Evolutionary conservation across 2,113 vertebrate species (phyloP), one percentile per base, ranked within the genome.

Genomic region (Pheucticus melanocephalus): DNA sequence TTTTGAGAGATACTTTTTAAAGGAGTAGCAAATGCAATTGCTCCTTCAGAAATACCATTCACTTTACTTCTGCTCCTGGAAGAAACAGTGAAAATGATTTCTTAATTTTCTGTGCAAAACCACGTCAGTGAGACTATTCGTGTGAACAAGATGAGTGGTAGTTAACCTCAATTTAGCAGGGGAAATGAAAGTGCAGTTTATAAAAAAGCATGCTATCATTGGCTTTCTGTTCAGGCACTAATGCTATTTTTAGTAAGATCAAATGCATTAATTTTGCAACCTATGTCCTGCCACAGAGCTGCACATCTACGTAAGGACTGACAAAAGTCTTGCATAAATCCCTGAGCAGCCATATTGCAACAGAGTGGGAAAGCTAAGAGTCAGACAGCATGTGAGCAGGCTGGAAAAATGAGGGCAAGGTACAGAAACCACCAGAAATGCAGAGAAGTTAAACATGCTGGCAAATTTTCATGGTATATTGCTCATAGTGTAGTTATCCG

Each of bases 361-460:
- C 94, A 96, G 94, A 70, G 94, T 85, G 92, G 97, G 96, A 97
- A 96, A 78, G 66, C 22, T 91, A n/a, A 70, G 94, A 97, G 88
- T 94, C 96, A 97, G 97, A 96, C 90, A 81, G 75, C 77, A 93
- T 96, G 92, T 54, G 82, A 97, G 92, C 94, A 95, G 95, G 72
- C 88, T 93, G 94, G 76, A 94, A 96, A 96, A 97, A 93, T 97
- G 96, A 94, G 94, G 92, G 86, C 84, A 97, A 98, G 95, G 94
- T 97, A 97, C 87, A 97, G 92, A 98, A 98, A 97, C 97, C 95
- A 64, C 97, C 64, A 95, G 86, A 97, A 97, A 96, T 91, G 69
- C 80, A 96, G 97, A 96, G 94, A 97, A 95, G 85, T 95, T 91
- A 91, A 97, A 93, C 95, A 95, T 22, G 64, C 90, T 96, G 96